A percentile compares a stretch with the other conserved stretches of the same genome.
phyloP scores from a whole-genome alignment of 1,140 invertebrate species.

The Eubasilissa regina region DNA sequence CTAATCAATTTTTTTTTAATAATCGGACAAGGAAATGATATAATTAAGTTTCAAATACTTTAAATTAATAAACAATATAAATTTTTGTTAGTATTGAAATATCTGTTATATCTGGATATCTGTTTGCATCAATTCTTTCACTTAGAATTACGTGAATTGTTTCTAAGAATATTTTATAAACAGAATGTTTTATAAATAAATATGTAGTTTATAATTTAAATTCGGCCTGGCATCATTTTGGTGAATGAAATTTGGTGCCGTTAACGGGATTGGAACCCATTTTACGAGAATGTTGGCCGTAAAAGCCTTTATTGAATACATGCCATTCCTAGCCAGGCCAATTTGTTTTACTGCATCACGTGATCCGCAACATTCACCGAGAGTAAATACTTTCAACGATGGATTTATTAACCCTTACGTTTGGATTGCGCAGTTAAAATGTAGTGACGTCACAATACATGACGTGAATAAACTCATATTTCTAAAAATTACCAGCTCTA shows the following conservation, averaged over 20 bases:
- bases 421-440: slow-evolving; percentile 49
- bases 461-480: not conserved
- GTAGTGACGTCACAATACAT: slow-evolving; percentile 34
- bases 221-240: not conserved
- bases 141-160: too few species aligned
- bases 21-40: too few species aligned
- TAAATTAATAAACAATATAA: too few species aligned
- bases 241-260: slow-evolving; percentile 3
- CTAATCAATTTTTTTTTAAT: too few species aligned
- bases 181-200: too few species aligned
- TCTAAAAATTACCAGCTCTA: too few species aligned
- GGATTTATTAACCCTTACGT: slow-evolving; percentile 55
- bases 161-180: too few species aligned
- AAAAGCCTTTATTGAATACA: slow-evolving; percentile 60
- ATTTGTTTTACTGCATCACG: slow-evolving; percentile 58
- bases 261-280: slow-evolving; percentile 42
- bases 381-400: slow-evolving; percentile 53
- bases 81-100: too few species aligned
- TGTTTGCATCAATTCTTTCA: too few species aligned
- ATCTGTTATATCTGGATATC: too few species aligned
- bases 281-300: slow-evolving; percentile 54
- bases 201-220: too few species aligned
- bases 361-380: slow-evolving; percentile 45
- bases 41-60: too few species aligned
- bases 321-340: slow-evolving; percentile 53